phyloP scores from a whole-genome alignment of 1,140 invertebrate genomes.

The Drosophila subobscura region DNA sequence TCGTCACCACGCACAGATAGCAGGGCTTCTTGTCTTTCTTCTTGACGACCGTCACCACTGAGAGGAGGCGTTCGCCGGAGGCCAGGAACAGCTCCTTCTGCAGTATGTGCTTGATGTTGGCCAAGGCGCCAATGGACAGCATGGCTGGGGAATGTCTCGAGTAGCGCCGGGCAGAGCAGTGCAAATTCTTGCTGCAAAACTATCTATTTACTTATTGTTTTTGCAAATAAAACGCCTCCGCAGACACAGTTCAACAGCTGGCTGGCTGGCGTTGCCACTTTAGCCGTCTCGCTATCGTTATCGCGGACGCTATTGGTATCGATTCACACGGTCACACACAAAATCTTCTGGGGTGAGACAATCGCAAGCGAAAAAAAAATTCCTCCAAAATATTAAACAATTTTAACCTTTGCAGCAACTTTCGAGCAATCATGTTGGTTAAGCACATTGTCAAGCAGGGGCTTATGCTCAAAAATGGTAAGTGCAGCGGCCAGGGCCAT shows the following conservation, averaged over 20 bases:
- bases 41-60: conserved; percentile 91
- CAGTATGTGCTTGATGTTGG: conserved; percentile 87
- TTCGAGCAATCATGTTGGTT: conserved; percentile 79
- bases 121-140: conserved; percentile 78
- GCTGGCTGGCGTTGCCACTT: neutral
- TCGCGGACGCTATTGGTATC: neutral
- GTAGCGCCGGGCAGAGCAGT: conserved; percentile 1
- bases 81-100: conserved; percentile 92
- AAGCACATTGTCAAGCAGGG: conserved; percentile 80
- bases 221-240: conserved; percentile 16
- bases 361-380: conserved; percentile 35
- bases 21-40: conserved; percentile 89
- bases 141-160: conserved; percentile 60
- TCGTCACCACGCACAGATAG: conserved; percentile 91
- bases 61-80: conserved; percentile 91
- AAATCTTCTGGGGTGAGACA: conserved; percentile 45
- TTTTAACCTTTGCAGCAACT: conserved; percentile 24
- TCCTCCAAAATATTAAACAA: conserved; percentile 23
- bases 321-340: conserved; percentile 26
- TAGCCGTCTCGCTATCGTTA: conserved; percentile 24
- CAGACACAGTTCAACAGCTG: too few species aligned
- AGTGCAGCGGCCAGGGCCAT: conserved; percentile 10
- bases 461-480: conserved; percentile 78
- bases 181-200: neutral
- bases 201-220: conserved; percentile 50